phyloP scores from a whole-genome alignment of 2,797 vertebrate species.

The Syngnathus acus region DNA sequence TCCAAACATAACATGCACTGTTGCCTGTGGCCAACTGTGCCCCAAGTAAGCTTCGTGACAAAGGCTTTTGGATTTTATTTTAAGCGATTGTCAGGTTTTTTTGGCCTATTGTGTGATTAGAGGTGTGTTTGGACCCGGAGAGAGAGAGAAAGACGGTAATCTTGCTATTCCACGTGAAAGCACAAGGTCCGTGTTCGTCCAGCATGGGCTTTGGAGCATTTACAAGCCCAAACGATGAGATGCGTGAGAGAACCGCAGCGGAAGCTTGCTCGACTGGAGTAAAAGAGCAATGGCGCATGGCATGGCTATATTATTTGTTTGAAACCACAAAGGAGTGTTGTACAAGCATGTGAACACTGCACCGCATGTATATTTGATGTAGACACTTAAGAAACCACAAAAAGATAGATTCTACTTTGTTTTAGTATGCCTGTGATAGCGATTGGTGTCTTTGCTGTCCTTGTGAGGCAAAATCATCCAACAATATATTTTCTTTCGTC shows the following conservation, averaged over 20 bases:
- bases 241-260: constrained; percentile 8
- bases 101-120: not conserved
- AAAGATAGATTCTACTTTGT: not conserved
- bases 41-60: constrained; percentile 9
- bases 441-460: constrained; percentile 9
- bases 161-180: constrained; percentile 41
- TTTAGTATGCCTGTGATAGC: constrained; percentile 8
- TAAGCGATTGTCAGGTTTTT: constrained; percentile 21
- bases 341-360: constrained; percentile 1
- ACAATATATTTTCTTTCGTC: not conserved
- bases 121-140: not conserved
- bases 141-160: constrained; percentile 10
- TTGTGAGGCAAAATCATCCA: not conserved
- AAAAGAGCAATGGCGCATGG: constrained; percentile 3
- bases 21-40: constrained; percentile 23
- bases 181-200: constrained; percentile 37
- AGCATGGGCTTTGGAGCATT: constrained; percentile 32
- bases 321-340: not conserved
- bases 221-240: constrained; percentile 35
- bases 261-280: constrained; percentile 1
- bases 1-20: constrained; percentile 19
- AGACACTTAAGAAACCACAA: not conserved
- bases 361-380: constrained; percentile 2
- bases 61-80: constrained; percentile 2
- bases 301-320: constrained; percentile 10